phyloP scores from a whole-genome alignment of 2,888 invertebrate species.

The Lapara coniferarum region DNA sequence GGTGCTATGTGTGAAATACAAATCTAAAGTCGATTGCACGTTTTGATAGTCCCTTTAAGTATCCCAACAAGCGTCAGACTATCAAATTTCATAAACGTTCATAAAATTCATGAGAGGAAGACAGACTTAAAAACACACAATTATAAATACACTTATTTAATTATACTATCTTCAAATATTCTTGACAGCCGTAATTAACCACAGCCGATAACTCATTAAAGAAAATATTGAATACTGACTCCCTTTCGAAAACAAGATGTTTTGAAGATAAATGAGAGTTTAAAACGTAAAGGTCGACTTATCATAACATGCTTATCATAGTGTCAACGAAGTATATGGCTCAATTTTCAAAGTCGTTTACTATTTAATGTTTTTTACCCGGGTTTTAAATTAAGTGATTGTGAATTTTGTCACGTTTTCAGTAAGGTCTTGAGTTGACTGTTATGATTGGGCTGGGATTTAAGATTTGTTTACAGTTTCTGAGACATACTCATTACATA shows the following conservation, averaged over 20 bases:
- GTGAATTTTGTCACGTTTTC: slow-evolving; percentile 15
- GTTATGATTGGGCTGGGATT: slow-evolving; percentile 28
- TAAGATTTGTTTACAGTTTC: slow-evolving; percentile 34
- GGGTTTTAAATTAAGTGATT: slow-evolving; percentile 18
- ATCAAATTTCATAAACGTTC: too few relatives aligned
- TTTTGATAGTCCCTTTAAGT: too few relatives aligned
- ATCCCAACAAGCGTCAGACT: too few relatives aligned
- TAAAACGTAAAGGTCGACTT: slow-evolving; percentile 19
- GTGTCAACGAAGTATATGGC: slow-evolving; percentile 14
- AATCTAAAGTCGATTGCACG: too few relatives aligned
- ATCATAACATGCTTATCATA: slow-evolving; percentile 15
- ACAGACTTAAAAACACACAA: too few relatives aligned
- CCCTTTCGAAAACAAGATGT: slow-evolving; percentile 9
- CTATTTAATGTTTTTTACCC: slow-evolving; percentile 5
- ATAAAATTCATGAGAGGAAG: too few relatives aligned
- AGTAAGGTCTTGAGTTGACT: slow-evolving; percentile 33
- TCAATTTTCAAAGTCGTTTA: slow-evolving; percentile 15
- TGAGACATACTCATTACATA: neutral
- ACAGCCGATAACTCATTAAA: neutral
- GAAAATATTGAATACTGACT: slow-evolving; percentile 1
- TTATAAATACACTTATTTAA: too few relatives aligned
- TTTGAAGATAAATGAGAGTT: slow-evolving; percentile 3
- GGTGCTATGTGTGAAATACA: too few relatives aligned
- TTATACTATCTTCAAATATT: neutral
- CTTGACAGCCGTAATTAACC: neutral